phyloP scores from a whole-genome alignment of 2,113 vertebrate species.

The Oreochromis tanganicae region DNA sequence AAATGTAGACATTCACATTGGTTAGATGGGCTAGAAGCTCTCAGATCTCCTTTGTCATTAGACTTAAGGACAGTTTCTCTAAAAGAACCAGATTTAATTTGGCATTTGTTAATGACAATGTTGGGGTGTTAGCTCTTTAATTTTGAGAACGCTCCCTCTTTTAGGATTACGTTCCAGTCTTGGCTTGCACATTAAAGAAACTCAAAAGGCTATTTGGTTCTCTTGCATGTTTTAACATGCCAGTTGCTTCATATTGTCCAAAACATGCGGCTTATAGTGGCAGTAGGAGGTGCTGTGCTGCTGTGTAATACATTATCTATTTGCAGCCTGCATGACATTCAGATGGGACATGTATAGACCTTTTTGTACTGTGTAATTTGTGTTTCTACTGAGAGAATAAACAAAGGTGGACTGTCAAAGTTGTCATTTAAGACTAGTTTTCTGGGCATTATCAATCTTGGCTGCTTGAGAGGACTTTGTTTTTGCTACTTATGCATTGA shows the following conservation, averaged over 20 bases:
- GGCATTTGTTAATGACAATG: neutral
- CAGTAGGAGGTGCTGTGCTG: conserved; percentile 39
- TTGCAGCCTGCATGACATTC: neutral
- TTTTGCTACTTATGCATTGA: neutral
- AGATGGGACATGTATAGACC: neutral
- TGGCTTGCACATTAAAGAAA: neutral
- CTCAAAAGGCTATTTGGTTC: neutral
- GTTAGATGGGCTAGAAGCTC: neutral
- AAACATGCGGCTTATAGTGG: neutral
- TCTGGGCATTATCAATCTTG: neutral
- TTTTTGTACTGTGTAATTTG: neutral
- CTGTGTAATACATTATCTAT: neutral
- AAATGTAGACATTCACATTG: neutral
- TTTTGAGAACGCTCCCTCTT: neutral
- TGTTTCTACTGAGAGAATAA: neutral
- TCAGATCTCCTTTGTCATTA: neutral
- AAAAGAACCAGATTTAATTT: neutral
- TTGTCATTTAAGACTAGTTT: neutral
- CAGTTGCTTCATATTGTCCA: neutral
- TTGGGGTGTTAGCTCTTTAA: neutral
- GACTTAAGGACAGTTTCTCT: neutral
- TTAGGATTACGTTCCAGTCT: no score
- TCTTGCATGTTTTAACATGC: conserved; percentile 41
- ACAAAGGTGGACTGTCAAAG: neutral
- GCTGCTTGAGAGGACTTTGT: neutral